Base-by-base conservation (phyloP, 1,140 invertebrate genomes). In the Scaptomyza montana region DNA sequence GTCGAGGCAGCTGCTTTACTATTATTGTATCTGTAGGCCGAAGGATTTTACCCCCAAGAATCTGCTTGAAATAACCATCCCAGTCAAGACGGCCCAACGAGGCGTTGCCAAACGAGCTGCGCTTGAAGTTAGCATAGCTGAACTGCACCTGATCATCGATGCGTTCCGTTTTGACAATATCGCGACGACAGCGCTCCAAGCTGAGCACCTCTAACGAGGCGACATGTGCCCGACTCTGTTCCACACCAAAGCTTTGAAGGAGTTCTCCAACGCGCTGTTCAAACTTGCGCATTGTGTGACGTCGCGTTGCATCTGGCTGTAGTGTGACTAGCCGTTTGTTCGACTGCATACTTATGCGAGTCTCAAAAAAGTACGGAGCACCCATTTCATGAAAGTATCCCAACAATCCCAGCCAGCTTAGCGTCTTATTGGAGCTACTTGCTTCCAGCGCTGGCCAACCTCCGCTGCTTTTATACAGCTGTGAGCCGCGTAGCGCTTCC, bases 381-480 rank as follows among this genome's bases (percentile, higher is more conserved):
- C 90, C 90, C 16, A 79, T 74, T 5, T 91, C 90, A 46, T 91
- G 90, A 21, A 91, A 91, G 10, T 79, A 50, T 0, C 62, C 73
- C 8, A 91, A 39, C 2, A 91, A 51, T 3, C 51, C 57, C 39
- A 91, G 57, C 90, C 90, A 91, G 8, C 25, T 64, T 1, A 69
- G 55, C 7, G 73, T 54, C 43, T 65, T 51, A 59, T 74, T 80
- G 25, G 25, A 41, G 41, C 19, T 51, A 33, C 19, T 2, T 1
- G 64, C 10, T 16, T 91, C 87, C 39, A 91, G 50, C 0, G 63
- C 85, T 7, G 90, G 90, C 90, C 90, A 91, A 12, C 89, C 89
- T 2, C 90, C 89, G 19, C 67, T 80, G 5, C 25, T 45, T 3
- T 61, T 69, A 33, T 90, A 91, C 12, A 91, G 74, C 43, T 70